Evolutionary conservation across 2,113 vertebrate species (phyloP), one percentile per base, ranked within the genome.

Genomic region (Pteruthius melanotis): DNA sequence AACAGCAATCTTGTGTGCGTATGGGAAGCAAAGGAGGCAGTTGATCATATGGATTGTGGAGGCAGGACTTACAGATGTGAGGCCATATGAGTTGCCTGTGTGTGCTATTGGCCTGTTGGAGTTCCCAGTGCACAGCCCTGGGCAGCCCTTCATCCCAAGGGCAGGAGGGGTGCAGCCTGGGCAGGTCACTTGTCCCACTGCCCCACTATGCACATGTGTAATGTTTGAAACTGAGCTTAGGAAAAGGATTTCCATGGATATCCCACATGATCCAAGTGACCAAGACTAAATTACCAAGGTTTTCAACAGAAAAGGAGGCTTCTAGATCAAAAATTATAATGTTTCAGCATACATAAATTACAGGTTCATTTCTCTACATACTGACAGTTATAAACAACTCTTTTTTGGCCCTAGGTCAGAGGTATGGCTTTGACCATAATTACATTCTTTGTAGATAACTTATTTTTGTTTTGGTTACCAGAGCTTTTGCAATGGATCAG

Each of bases 351-450:
- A 82, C 90, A 68, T 78, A 91, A 97, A 95, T 95, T 95, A 87
- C 61, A 79, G 63, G 92, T 94, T 97, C 89, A 75, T 86, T 84
- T 89, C 93, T 50, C 57, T 74, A 40, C 4, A 1, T 80, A 93
- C 77, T 82, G 77, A 83, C 94, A 92, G 93, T 89, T 95, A 92
- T 44, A 95, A 97, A 94, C 83, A 95, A 49, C 66, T 31, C 74
- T 90, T 89, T 86, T 75, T 85, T 95, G 95, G 83, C 83, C 45
- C 54, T 26, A 45, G 56, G 70, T 83, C 86, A 88, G 53, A 94
- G 40, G 52, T 83, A 94, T 69, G 79, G 87, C 92, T 92, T 92
- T 91, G 86, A 94, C 95, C 92, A 91, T 93, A 95, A 97, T 94
- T 96, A 93, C 42, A 94, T 90, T 94, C 81, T 87, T 77, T 60